Evolutionary conservation across 2,888 invertebrate genomes (phyloP), one percentile per base, ranked within the genome.

Genomic region (Aphidoletes aphidimyza): DNA sequence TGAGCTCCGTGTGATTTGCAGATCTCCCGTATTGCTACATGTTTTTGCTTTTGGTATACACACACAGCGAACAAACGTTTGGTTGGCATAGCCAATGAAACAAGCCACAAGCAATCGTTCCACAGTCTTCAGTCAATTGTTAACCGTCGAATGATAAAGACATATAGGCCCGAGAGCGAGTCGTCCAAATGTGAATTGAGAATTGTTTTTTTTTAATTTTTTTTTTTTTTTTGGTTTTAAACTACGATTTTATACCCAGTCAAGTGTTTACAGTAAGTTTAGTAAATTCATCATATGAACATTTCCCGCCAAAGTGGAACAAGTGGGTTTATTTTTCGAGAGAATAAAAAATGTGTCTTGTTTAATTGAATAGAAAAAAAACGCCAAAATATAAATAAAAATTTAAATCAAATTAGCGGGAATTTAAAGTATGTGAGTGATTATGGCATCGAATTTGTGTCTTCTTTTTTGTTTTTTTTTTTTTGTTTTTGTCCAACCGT

Each of bases 61-160:
- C n/a, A n/a, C n/a, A n/a, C n/a, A n/a, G n/a, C n/a, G n/a, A n/a
- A n/a, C n/a, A n/a, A n/a, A n/a, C n/a, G n/a, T n/a, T n/a, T 8
- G 37, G 81, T 37, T 81, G 37, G 37, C 37, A 37, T 81, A n/a
- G 81, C 69, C 69, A 36, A 69, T 69, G 36, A 81, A 81, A 81
- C 81, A 37, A 30, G 37, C 81, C 37, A 81, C n/a, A 3, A 37
- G 81, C 81, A 37, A 81, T 37, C 81, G 81, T 22, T 37, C 37
- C n/a, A 37, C 14, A 81, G 81, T 37, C 81, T 81, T 81, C 81
- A 81, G 81, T 81, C 81, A 81, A 37, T 81, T 81, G 81, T 81
- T n/a, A 81, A 37, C 81, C 19, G 81, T 81, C 37, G 81, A 81
- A 22, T 81, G 81, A 81, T 81, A 81, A 81, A 81, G 19, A 81